phyloP scores from a whole-genome alignment of 2,797 vertebrate species.

The Chlorospingus semifuscus region DNA sequence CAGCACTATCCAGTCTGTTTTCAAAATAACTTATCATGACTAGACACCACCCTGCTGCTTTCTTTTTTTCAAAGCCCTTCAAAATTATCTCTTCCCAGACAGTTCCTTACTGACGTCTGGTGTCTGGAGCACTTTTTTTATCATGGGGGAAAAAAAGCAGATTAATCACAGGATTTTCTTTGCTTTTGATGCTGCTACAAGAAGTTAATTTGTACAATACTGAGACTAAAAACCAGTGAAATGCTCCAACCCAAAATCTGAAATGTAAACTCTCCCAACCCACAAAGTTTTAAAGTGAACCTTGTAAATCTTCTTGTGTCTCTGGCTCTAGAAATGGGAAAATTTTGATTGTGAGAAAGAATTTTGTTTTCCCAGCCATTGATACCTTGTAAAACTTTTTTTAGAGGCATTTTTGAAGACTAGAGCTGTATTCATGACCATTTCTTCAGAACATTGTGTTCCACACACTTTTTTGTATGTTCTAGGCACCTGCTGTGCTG shows the following conservation, averaged over 20 bases:
- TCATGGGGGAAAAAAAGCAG: neutral
- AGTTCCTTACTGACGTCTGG: conserved; percentile 33
- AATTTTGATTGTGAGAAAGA: neutral
- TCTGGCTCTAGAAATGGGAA: neutral
- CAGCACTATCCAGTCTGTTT: conserved; percentile 43
- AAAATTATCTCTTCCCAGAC: conserved; percentile 39
- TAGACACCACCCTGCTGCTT: neutral
- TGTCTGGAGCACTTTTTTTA: conserved; percentile 44
- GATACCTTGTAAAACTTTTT: neutral
- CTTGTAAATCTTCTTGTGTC: neutral
- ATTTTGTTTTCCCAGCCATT: neutral
- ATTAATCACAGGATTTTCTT: conserved; percentile 16
- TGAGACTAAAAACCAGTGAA: neutral
- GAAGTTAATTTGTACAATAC: neutral
- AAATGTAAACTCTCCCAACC: neutral
- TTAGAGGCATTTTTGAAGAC: neutral
- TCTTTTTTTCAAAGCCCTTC: conserved; percentile 20
- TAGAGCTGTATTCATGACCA: neutral
- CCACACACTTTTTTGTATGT: neutral
- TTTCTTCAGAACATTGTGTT: neutral
- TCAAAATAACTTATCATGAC: conserved; percentile 1
- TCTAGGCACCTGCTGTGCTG: neutral
- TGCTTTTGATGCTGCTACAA: neutral
- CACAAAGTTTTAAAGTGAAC: neutral
- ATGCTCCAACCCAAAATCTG: neutral